Evolutionary conservation across 2,888 invertebrate species (phyloP).

Genomic region (Achlya flavicornis): DNA sequence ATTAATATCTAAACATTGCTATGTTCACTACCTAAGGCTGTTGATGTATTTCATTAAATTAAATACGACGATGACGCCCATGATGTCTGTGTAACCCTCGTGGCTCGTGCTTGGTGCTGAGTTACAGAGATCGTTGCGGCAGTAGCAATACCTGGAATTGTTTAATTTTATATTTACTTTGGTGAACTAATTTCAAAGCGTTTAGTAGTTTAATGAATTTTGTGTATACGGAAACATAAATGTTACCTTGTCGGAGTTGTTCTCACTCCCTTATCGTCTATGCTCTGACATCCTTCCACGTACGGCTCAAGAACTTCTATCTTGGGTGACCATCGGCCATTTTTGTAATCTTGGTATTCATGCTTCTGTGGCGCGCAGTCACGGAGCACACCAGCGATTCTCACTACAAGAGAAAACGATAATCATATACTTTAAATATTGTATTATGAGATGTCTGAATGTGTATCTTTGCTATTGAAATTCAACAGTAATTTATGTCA

Average conservation of each 20-base stretch:
- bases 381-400: slow-evolving; percentile 84
- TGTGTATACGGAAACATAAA: too few relatives aligned
- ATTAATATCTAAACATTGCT: slow-evolving; percentile 26
- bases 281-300: slow-evolving; percentile 86
- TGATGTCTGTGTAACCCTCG: slow-evolving; percentile 82
- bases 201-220: too few relatives aligned
- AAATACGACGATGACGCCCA: slow-evolving; percentile 85
- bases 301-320: slow-evolving; percentile 88
- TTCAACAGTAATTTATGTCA: background rate
- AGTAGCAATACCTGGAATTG: slow-evolving; percentile 88
- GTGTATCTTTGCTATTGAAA: slow-evolving; percentile 9
- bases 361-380: slow-evolving; percentile 91
- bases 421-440: slow-evolving; percentile 12
- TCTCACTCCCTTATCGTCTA: slow-evolving; percentile 86
- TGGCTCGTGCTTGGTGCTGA: slow-evolving; percentile 74
- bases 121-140: slow-evolving; percentile 90
- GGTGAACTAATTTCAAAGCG: too few relatives aligned
- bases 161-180: background rate
- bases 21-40: slow-evolving; percentile 71
- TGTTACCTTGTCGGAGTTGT: slow-evolving; percentile 81
- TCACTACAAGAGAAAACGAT: slow-evolving; percentile 70
- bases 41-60: slow-evolving; percentile 85
- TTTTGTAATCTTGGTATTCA: slow-evolving; percentile 84
- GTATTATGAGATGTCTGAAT: slow-evolving; percentile 1
- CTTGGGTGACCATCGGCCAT: slow-evolving; percentile 86